Percentiles rank a stretch among this genome's conserved stretches.
Evolutionary conservation across 2,113 vertebrate species (phyloP).

Genomic region (Apistogramma diplotaenia): DNA sequence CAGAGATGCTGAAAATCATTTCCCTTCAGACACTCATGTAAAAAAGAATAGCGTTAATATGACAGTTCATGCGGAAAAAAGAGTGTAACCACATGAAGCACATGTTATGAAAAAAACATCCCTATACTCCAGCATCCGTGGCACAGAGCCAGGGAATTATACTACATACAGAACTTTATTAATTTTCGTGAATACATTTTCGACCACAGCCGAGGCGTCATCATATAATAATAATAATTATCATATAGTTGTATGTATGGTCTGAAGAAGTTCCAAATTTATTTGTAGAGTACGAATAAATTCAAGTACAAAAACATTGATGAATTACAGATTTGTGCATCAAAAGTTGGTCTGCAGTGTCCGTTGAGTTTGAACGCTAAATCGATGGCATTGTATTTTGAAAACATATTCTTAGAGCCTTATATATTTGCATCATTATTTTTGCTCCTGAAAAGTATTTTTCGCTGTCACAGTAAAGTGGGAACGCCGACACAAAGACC

Average conservation of each 20-base stretch:
- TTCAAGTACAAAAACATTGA: too few species aligned
- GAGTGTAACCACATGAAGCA: neutral
- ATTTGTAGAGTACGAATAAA: too few species aligned
- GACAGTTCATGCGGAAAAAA: neutral
- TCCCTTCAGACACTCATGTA: too few species aligned
- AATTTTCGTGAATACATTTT: neutral
- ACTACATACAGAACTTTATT: too few species aligned
- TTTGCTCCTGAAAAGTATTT: neutral
- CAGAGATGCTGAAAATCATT: too few species aligned
- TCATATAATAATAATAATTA: too few species aligned
- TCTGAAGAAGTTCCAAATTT: too few species aligned
- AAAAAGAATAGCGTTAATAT: neutral
- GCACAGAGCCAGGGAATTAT: too few species aligned
- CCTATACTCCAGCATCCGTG: too few species aligned
- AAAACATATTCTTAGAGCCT: neutral
- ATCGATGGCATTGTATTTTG: neutral
- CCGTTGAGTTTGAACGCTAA: neutral
- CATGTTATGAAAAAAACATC: neutral
- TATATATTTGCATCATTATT: neutral
- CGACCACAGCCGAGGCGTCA: neutral
- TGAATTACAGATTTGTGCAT: neutral
- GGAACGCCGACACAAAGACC: neutral
- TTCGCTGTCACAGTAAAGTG: neutral
- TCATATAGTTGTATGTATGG: too few species aligned
- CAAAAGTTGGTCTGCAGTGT: neutral